A percentile compares a stretch with the other conserved stretches of the same genome.
phyloP scores from a whole-genome alignment of 2,113 vertebrate genomes.

The Xyrauchen texanus region DNA sequence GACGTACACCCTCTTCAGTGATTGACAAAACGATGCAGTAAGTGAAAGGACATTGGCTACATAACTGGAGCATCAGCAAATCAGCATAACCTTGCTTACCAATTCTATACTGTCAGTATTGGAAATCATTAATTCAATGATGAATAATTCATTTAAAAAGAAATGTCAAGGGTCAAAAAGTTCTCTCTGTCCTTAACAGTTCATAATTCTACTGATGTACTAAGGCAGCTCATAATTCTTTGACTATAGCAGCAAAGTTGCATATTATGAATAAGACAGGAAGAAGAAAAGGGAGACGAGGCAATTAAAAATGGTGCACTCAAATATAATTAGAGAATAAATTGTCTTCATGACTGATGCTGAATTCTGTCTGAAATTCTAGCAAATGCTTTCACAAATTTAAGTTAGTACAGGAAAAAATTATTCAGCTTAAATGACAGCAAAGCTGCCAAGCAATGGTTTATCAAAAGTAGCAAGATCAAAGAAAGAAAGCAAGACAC shows the following conservation, averaged over 20 bases:
- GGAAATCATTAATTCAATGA: neutral
- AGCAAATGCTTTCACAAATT: neutral
- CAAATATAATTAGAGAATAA: conserved; percentile 1
- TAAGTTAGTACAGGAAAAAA: conserved; percentile 16
- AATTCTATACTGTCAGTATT: neutral
- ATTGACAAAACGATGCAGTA: conserved; percentile 12
- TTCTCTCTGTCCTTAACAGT: neutral
- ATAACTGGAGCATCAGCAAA: neutral
- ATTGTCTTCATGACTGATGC: neutral
- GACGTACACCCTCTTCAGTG: neutral
- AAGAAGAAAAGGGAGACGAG: too few species aligned
- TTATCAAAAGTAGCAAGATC: neutral
- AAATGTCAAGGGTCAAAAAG: neutral
- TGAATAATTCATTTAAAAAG: neutral
- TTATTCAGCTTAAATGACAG: neutral
- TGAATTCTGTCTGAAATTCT: neutral
- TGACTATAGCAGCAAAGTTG: neutral
- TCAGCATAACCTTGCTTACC: neutral
- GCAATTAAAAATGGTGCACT: neutral
- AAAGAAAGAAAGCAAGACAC: neutral
- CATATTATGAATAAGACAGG: neutral
- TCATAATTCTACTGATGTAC: conserved; percentile 4
- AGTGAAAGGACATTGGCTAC: neutral
- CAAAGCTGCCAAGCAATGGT: neutral
- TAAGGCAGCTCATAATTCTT: conserved; percentile 2